phyloP scores from a whole-genome alignment of 2,797 vertebrate species.

The Sorex maritimensis region DNA sequence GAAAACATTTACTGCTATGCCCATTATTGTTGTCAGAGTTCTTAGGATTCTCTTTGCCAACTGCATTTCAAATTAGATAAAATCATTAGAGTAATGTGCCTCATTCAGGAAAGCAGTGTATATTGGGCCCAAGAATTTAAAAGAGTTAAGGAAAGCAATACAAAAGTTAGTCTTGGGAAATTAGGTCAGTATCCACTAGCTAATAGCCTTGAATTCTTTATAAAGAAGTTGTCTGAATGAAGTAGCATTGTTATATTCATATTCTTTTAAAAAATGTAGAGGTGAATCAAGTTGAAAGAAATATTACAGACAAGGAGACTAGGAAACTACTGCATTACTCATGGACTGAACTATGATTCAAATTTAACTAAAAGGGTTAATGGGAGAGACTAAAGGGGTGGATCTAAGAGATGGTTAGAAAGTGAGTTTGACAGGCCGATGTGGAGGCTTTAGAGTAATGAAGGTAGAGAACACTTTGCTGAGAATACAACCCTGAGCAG shows the following conservation, averaged over 20 bases:
- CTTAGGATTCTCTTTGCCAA: constrained; percentile 1
- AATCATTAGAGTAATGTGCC: constrained; percentile 2
- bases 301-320: neutral
- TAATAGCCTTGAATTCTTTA: neutral
- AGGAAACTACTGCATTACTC: neutral
- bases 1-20: neutral
- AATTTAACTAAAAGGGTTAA: constrained; percentile 23
- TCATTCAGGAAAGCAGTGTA: neutral
- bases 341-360: neutral
- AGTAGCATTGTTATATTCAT: constrained; percentile 5
- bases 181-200: neutral
- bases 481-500: constrained; percentile 2
- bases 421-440: neutral
- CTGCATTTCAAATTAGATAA: neutral
- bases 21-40: neutral
- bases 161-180: constrained; percentile 17
- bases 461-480: neutral
- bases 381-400: neutral
- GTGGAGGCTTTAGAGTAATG: neutral
- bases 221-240: constrained; percentile 46
- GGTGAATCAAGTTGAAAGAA: constrained; percentile 3
- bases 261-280: neutral
- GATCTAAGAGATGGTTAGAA: neutral
- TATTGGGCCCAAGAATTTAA: neutral
- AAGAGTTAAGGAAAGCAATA: neutral